Evolutionary conservation across 2,888 invertebrate genomes (phyloP), one percentile per base, ranked within the genome.

Genomic region (Galeopsomyia nigrocyanea): DNA sequence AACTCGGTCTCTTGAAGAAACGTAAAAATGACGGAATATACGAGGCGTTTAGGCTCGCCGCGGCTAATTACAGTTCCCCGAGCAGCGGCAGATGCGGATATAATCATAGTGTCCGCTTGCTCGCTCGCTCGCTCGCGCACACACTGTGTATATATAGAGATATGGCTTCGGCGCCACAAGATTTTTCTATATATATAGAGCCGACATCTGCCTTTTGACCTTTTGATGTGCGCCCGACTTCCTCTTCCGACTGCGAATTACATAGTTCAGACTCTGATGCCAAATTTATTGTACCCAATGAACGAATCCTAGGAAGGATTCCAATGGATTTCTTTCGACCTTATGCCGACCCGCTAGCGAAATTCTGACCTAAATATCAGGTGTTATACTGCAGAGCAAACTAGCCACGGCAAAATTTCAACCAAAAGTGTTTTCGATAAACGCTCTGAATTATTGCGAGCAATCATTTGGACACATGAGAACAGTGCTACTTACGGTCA

Each of bases 11-110:
- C 19, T 77, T 76, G 64, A 57, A 67, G 74, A 78, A 75, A 81
- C 75, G 76, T 77, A 80, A 80, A 80, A 80, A 81, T 80, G 80
- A 79, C 79, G 79, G 82, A 83, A 82, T 80, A 39, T 39, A 82
- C 75, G 62, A 51, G 76, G 74, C 77, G 78, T 77, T 78, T 77
- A 78, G 79, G 77, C 72, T 75, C 74, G 39, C 5, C 39, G 75
- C 75, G 76, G 77, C 67, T 81, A 82, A 81, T 81, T 81, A 82
- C 78, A 79, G 78, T 65, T 77, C 78, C 77, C 77, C 79, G 76
- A 74, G 39, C 1, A 3, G 77, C 79, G 80, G 82, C 84, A 84
- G 84, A 84, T 84, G 84, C 77, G 80, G 82, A 81, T 82, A 63
- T 74, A 84, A 84, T 84, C 80, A 84, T 83, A 84, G 82, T 69